phyloP scores from a whole-genome alignment of 2,113 vertebrate genomes.

The Cisticola juncidis region DNA sequence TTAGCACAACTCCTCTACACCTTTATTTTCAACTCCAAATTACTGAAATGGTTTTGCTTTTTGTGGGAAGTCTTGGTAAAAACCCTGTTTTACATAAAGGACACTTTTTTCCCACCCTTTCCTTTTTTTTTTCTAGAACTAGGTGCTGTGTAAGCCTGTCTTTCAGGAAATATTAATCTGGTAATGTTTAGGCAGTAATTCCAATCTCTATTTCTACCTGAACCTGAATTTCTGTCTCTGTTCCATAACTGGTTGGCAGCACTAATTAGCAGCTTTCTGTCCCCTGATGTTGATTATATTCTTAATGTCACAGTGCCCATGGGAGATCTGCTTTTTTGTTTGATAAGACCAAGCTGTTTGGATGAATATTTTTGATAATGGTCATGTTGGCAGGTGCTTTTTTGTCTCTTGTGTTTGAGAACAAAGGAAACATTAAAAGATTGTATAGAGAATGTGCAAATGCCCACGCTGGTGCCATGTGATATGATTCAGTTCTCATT shows the following conservation, averaged over 20 bases:
- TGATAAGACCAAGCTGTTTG: background rate
- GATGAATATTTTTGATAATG: background rate
- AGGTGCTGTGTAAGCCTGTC: background rate
- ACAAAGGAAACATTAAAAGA: background rate
- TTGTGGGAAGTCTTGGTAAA: background rate
- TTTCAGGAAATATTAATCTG: background rate
- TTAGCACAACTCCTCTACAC: background rate
- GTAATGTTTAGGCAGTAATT: background rate
- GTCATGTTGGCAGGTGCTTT: background rate
- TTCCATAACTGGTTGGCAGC: background rate
- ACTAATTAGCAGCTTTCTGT: background rate
- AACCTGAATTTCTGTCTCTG: background rate
- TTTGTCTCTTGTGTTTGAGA: background rate
- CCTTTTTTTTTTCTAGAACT: background rate
- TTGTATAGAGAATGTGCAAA: background rate
- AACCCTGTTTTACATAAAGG: background rate
- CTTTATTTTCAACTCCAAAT: background rate
- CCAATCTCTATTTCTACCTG: background rate
- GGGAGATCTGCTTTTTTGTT: background rate
- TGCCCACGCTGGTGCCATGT: background rate
- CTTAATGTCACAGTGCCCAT: background rate
- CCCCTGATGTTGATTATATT: background rate
- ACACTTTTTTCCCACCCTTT: rapidly evolving
- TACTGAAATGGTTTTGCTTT: background rate
- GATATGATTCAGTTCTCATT: background rate